Evolutionary conservation across 2,113 vertebrate species (phyloP), one percentile per base, ranked within the genome.

Genomic region (Herpailurus yagouaroundi): DNA sequence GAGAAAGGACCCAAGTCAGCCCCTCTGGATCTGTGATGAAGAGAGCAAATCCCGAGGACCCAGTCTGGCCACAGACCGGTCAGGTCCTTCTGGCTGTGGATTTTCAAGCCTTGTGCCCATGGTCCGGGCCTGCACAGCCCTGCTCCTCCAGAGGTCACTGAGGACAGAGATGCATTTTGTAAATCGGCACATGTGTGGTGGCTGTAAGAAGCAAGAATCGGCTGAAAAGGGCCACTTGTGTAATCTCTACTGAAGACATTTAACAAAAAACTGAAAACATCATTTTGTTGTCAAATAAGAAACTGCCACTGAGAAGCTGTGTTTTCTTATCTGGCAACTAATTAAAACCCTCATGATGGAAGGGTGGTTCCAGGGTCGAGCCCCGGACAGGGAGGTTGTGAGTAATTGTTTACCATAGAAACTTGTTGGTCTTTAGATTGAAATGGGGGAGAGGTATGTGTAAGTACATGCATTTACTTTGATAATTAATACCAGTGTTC

Each of bases 211-310:
- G 77, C 18, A 14, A 12, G 50, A n/a, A 19, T 8, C 1, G 38
- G 63, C 29, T 7, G 74, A 50, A n/a, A 36, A 10, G 8, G 7
- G 31, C 85, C 31, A 16, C 41, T 14, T 25, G 25, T 38, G 33
- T 36, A 77, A 4, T 57, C 11, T 55, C 87, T 15, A 21, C 48
- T 16, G 36, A 55, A 89, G 96, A 98, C 23, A 94, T 96, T 87
- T 57, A 92, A 16, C 71, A 96, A 81, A 71, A 91, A 89, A 95
- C 84, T 97, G 96, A 90, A 98, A 98, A 97, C 95, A 19, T 60
- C 91, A 79, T 88, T 96, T 97, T 91, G 77, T 97, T 91, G 79
- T 87, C 64, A 96, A 97, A 97, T 96, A 95, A 86, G 89, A 95
- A 95, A 27, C 19, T 3, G 3, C 45, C 36, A 6, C 31, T 3